phyloP scores from a whole-genome alignment of 2,113 vertebrate species.

The Pionites leucogaster region DNA sequence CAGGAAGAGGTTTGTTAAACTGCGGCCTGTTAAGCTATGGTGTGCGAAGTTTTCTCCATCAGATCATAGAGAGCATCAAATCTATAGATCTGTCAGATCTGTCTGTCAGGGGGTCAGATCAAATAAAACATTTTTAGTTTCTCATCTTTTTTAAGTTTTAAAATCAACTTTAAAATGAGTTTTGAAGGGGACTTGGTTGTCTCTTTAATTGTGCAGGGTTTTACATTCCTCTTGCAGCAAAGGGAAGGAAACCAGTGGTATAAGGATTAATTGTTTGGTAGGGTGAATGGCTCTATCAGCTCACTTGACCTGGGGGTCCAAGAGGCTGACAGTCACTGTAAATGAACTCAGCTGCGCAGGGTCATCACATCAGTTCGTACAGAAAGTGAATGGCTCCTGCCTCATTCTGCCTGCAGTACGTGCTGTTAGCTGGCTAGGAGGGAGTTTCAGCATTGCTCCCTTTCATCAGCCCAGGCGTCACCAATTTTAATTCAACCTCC shows the following conservation, averaged over 20 bases:
- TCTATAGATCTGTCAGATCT: too few relatives aligned
- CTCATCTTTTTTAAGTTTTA: not conserved
- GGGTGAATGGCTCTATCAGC: not conserved
- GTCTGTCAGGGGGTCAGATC: not conserved
- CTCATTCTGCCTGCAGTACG: fast-evolving
- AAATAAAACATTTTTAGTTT: not conserved
- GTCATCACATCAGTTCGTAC: not conserved
- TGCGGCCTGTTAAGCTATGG: not conserved
- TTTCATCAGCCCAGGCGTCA: not conserved
- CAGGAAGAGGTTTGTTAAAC: not conserved
- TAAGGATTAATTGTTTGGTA: not conserved
- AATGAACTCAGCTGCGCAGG: not conserved
- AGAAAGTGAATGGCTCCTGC: not conserved
- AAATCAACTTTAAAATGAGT: not conserved
- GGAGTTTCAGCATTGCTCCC: not conserved
- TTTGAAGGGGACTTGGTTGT: not conserved
- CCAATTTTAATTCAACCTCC: not conserved
- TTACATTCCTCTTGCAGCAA: not conserved
- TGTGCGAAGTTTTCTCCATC: not conserved
- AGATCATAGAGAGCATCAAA: too few relatives aligned
- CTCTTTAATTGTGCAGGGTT: not conserved
- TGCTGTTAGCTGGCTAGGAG: not conserved
- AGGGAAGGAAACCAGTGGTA: not conserved
- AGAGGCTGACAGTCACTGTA: not conserved
- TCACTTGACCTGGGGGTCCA: not conserved